Evolutionary conservation across 2,888 invertebrate species (phyloP), one percentile per base, ranked within the genome.

Genomic region (Drosophila cognata): DNA sequence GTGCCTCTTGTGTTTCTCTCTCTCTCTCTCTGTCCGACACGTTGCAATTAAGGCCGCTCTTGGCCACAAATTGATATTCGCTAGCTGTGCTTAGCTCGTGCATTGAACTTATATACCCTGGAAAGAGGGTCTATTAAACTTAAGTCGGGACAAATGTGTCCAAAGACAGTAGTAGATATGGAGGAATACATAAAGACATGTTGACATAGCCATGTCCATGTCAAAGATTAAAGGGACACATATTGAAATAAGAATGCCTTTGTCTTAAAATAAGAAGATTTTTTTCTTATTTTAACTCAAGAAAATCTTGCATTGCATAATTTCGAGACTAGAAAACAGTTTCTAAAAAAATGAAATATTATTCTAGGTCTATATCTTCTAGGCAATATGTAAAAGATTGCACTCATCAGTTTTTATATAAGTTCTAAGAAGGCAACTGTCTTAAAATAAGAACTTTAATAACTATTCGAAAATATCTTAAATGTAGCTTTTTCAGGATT

Each of bases 81-180:
- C 68, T 53, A 18, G 13, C 35, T 38, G 2, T 29, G 21, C 60
- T 31, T 35, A 29, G 36, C 41, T 60, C 56, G 77, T 67, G 65
- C 81, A 78, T 67, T 85, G 85, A 85, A 84, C 82, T 62, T 56
- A 5, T 29, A 7, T 55, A 36, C 28, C 28, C 13, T 16, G 25
- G 25, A 46, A 25, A 25, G 2, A 8, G 16, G 2, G 16, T 4
- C 7, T 46, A 8, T 4, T 4, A 46, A 16, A 25, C 46, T 46
- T 5, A 7, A 6, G 13, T 46, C 13, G 21, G 4, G 7, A 13
- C 7, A 13, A 13, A 0, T 13, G 21, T 7, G 7, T 13, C 0
- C 21, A 21, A 46, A 2, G 13, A 0, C 13, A 46, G 21, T 7
- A 2, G 3, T 7, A 13, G 21, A 46, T 7, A 21, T 13, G 7